Conservation (phyloP, 2,888 invertebrate species). For the Lamellibrachia columna region DNA sequence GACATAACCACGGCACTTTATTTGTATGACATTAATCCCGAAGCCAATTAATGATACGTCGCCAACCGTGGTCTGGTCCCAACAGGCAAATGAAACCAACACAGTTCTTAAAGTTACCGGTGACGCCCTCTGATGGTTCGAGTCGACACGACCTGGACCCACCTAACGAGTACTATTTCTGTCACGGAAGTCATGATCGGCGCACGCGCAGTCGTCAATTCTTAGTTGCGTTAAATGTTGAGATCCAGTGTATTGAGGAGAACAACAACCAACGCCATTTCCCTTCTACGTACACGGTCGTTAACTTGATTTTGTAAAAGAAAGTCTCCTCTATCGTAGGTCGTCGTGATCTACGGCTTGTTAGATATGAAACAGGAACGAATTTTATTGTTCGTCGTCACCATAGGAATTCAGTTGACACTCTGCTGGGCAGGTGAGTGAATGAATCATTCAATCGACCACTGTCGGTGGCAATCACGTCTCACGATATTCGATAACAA, state of each 20-base stretch:
- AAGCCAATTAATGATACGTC: background rate
- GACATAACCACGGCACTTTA: background rate
- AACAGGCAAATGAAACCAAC: background rate
- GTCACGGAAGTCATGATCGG: slow-evolving; percentile 1
- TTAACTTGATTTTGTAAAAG: background rate
- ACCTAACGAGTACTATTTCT: background rate
- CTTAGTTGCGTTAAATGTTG: background rate
- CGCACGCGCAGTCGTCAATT: background rate
- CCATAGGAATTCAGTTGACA: slow-evolving; percentile 2
- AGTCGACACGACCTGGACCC: background rate
- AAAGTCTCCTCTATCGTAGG: background rate
- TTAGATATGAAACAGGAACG: background rate
- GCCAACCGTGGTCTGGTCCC: no score
- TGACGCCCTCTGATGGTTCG: background rate
- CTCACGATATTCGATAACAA: no score
- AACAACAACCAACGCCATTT: background rate
- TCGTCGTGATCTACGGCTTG: background rate
- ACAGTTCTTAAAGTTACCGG: background rate
- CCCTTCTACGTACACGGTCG: background rate
- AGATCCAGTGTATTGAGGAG: background rate
- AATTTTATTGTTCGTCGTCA: background rate
- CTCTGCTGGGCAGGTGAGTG: slow-evolving; percentile 10
- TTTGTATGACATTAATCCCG: background rate
- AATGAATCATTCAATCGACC: background rate
- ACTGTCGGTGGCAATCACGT: no score